Conservation (phyloP, 2,888 invertebrate genomes). For the Cactoblastis cactorum region DNA sequence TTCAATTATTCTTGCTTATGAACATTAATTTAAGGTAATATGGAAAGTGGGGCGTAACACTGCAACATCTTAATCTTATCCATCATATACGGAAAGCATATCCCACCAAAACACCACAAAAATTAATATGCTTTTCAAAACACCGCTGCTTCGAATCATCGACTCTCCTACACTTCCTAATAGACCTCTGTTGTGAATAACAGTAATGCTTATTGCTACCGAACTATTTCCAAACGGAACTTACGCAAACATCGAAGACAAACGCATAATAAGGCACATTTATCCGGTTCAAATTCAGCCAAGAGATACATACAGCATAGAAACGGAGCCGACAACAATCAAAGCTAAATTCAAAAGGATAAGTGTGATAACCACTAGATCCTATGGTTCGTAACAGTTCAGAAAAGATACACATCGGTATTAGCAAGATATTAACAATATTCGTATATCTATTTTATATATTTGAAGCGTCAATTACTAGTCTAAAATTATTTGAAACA, state of each 20-base stretch:
- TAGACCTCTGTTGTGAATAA: slow-evolving; percentile 4
- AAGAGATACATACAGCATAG: slow-evolving; percentile 8
- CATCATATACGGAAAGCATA: slow-evolving; percentile 1
- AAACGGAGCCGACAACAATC: slow-evolving; percentile 4
- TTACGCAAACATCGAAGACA: background rate
- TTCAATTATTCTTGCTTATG: no score
- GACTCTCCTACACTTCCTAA: background rate
- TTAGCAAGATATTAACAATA: slow-evolving; percentile 13
- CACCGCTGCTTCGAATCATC: background rate
- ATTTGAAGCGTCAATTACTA: slow-evolving; percentile 11
- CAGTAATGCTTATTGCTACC: slow-evolving; percentile 9
- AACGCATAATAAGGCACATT: slow-evolving; percentile 13
- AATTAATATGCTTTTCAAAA: background rate
- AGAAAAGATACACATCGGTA: slow-evolving; percentile 1
- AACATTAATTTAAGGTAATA: no score
- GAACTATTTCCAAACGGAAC: background rate
- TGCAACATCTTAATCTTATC: background rate
- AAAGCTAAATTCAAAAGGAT: slow-evolving; percentile 11
- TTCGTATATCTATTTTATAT: slow-evolving; percentile 4
- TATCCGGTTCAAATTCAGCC: slow-evolving; percentile 14
- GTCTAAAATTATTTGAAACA: slow-evolving; percentile 2
- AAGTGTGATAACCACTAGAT: background rate
- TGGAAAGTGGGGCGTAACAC: background rate
- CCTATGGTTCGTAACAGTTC: background rate
- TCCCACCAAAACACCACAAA: slow-evolving; percentile 1